Conservation (phyloP, 2,797 vertebrate genomes). For the Florisuga fusca region DNA sequence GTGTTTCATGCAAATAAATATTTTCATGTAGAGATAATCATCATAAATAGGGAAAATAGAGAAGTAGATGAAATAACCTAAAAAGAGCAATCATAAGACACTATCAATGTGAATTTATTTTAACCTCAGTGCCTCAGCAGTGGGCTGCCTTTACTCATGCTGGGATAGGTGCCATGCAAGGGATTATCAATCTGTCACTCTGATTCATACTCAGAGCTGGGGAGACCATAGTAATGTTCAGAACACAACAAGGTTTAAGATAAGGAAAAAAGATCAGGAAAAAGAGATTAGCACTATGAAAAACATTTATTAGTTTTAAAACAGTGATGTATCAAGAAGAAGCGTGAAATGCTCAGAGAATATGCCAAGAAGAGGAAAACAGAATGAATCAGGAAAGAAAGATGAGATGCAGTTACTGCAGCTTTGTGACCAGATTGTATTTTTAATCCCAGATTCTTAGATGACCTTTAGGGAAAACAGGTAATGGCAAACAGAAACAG, state of each 20-base stretch:
- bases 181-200: not conserved
- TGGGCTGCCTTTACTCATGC: not conserved
- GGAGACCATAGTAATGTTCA: not conserved
- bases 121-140: not conserved
- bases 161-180: not conserved
- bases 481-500: not conserved
- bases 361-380: not conserved
- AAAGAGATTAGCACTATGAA: not conserved
- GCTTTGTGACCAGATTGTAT: not conserved
- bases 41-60: not conserved
- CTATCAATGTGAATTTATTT: not conserved
- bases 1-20: not conserved
- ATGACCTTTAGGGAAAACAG: not conserved
- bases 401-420: not conserved
- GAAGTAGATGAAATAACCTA: not conserved
- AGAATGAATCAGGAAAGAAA: not conserved
- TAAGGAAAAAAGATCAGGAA: not conserved
- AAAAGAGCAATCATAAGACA: not conserved
- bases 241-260: not conserved
- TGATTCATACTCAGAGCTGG: not conserved
- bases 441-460: not conserved
- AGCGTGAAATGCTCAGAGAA: not conserved
- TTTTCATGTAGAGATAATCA: not conserved
- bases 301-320: conserved; percentile 12
- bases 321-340: not conserved